A percentile compares a stretch with the other conserved stretches of the same genome.
Conservation (phyloP, 2,113 vertebrate genomes). For the Phalacrocorax brasilianus region DNA sequence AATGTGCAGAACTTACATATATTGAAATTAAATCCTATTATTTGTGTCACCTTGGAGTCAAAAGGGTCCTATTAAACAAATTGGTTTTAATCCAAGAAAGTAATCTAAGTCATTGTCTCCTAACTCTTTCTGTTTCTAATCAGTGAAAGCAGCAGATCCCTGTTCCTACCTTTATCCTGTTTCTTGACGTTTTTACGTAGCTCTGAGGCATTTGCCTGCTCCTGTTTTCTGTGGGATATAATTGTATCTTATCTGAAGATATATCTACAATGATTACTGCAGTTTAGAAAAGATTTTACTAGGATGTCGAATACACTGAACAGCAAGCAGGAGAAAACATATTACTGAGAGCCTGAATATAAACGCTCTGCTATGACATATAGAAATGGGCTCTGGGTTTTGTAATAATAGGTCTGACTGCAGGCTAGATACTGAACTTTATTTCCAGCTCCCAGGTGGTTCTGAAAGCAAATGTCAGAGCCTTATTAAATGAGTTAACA, state of each 20-base stretch:
- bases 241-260: background rate
- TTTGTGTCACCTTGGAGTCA: fast-evolving
- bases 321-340: background rate
- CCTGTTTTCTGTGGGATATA: background rate
- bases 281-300: background rate
- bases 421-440: background rate
- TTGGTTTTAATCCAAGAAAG: background rate
- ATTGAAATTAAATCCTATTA: background rate
- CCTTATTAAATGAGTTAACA: slow-evolving; percentile 35
- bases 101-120: background rate
- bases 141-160: background rate
- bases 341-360: background rate
- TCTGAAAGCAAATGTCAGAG: slow-evolving; percentile 47
- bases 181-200: background rate
- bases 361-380: background rate
- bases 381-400: background rate
- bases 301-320: background rate
- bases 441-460: slow-evolving; percentile 8
- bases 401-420: background rate
- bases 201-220: background rate
- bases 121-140: background rate
- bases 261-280: fast-evolving
- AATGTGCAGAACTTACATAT: background rate
- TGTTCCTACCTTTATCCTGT: background rate
- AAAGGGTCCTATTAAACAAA: background rate